Evolutionary conservation across 2,113 vertebrate species (phyloP), one percentile per base, ranked within the genome.

Genomic region (Pomatorhinus ruficollis): DNA sequence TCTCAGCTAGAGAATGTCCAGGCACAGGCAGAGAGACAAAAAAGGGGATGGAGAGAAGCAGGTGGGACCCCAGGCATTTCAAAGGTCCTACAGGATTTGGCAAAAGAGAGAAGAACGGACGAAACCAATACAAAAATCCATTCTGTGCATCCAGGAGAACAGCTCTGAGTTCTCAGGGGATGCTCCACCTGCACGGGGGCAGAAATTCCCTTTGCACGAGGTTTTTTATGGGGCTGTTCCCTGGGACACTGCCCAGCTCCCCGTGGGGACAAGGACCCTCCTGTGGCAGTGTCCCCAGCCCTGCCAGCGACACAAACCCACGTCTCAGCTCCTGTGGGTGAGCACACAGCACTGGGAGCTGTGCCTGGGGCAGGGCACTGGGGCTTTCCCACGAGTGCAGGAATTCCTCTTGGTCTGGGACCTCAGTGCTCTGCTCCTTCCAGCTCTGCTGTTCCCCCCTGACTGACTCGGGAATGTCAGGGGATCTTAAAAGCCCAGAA

Each of bases 321-420:
- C 2, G 1, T 10, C 2, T 1, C 50, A 8, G 14, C 25, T 2
- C 1, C n/a, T 6, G 8, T 1, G 27, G 4, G 4, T 3, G 49
- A 10, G 49, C 28, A 12, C 27, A 5, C 20, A 47, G 27, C 61
- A 39, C 28, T 25, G 40, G 42, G 12, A 52, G 30, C 63, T 12
- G 6, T 35, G 9, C 30, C 14, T 30, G 30, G 40, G 53, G 19
- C 40, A 54, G 16, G 39, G 42, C 30, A 20, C 0, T 0, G 33
- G 61, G 2, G 2, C 4, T 21, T 18, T 11, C 27, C 49, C 54
- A 4, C 4, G 17, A 11, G 22, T n/a, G 11, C 52, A 8, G 4
- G 7, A 44, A 4, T 22, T 39, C 50, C 61, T 52, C 72, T 44
- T 3, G 35, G 8, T 2, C 1, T 20, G 31, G 2, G 15, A 21